Conservation (phyloP, 2,888 invertebrate genomes). For the Fabriciana adippe region DNA sequence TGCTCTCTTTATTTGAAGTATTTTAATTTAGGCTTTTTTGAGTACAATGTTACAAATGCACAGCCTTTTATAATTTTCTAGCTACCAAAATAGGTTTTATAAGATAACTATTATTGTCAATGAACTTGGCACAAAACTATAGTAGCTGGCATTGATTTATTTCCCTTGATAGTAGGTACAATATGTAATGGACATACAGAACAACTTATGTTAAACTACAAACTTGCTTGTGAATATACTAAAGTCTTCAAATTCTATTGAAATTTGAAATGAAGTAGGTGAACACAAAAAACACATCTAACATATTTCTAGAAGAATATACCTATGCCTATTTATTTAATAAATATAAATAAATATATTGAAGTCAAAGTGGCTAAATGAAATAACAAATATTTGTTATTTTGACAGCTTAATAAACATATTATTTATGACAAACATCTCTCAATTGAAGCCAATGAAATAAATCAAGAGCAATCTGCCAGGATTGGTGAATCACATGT, state of each 20-base stretch:
- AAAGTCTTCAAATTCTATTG: background rate
- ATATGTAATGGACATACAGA: background rate
- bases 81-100: slow-evolving; percentile 1
- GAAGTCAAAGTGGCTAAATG: background rate
- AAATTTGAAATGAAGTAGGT: no score
- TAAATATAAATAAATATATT: background rate
- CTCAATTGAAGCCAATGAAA: slow-evolving; percentile 67
- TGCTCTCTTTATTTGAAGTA: slow-evolving; percentile 1
- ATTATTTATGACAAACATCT: slow-evolving; percentile 46
- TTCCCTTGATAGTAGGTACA: background rate
- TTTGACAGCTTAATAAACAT: slow-evolving; percentile 21
- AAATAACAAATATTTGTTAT: slow-evolving; percentile 15
- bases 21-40: background rate
- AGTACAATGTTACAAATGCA: background rate
- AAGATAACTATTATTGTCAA: slow-evolving; percentile 11
- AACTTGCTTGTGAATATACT: background rate
- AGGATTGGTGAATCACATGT: slow-evolving; percentile 68
- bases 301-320: no score
- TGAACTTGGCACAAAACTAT: slow-evolving; percentile 7
- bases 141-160: slow-evolving; percentile 1
- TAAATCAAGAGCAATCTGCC: slow-evolving; percentile 62
- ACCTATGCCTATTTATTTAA: no score
- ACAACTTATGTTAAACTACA: background rate
- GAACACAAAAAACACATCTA: no score
- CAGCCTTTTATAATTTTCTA: background rate